Conservation (phyloP, 2,797 vertebrate genomes). For the Alectoris magna region DNA sequence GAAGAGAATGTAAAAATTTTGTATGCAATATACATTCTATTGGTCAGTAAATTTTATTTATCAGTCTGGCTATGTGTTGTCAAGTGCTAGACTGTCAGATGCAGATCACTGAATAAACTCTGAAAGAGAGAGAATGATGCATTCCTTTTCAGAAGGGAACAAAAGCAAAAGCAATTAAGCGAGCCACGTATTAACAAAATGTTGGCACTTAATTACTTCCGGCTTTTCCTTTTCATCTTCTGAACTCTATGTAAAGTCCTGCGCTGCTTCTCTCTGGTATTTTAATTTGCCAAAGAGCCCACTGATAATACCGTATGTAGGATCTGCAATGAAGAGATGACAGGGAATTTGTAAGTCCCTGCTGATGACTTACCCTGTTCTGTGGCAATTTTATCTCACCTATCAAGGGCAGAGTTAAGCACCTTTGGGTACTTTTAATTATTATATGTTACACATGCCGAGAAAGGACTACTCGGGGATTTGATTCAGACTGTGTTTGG, state of each 20-base stretch:
- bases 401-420: not conserved
- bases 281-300: constrained; percentile 7
- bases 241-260: not conserved
- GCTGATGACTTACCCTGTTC: not conserved
- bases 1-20: not conserved
- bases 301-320: not conserved
- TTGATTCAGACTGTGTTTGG: not conserved
- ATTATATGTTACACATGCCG: not conserved
- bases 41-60: not conserved
- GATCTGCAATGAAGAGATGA: not conserved
- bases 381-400: not conserved
- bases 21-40: not conserved
- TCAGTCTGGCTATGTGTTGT: not conserved
- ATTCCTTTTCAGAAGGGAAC: constrained; percentile 5
- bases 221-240: not conserved
- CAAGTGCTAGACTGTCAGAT: not conserved
- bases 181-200: not conserved
- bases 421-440: not conserved
- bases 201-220: not conserved
- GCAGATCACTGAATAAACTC: not conserved
- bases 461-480: not conserved
- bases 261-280: not conserved
- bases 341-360: not conserved
- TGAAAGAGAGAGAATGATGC: not conserved
- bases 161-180: constrained; percentile 5